Conservation (phyloP, 2,888 invertebrate genomes). For the Drosophila siamana region DNA sequence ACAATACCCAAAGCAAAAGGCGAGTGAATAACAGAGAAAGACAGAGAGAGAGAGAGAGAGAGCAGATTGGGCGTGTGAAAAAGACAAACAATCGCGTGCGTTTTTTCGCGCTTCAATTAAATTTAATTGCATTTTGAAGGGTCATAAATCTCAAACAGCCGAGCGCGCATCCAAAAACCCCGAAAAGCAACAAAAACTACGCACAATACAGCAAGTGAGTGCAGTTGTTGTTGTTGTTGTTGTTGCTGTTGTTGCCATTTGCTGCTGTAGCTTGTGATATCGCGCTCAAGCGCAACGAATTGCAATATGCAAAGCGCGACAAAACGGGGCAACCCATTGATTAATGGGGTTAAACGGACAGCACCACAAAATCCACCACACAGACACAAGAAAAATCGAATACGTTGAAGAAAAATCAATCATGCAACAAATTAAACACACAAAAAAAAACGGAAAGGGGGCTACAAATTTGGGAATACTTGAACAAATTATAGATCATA, state of each 20-base stretch:
- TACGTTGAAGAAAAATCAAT: constrained; percentile 56
- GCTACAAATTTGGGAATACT: constrained; percentile 28
- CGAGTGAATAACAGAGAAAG: too few species aligned
- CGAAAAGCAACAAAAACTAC: constrained; percentile 34
- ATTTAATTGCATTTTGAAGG: constrained; percentile 83
- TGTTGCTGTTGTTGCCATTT: constrained; percentile 21
- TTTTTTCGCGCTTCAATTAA: constrained; percentile 80
- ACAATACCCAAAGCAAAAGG: constrained; percentile 8
- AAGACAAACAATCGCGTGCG: constrained; percentile 55
- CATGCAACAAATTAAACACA: constrained; percentile 62
- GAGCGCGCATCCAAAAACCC: constrained; percentile 46
- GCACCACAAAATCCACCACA: constrained; percentile 18
- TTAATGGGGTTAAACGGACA: constrained; percentile 69
- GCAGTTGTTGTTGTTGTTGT: neutral
- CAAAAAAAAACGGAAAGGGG: neutral
- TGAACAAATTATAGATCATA: constrained; percentile 54
- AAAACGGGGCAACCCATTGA: constrained; percentile 56
- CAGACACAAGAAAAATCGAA: constrained; percentile 9
- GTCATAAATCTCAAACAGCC: constrained; percentile 79
- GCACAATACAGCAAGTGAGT: constrained; percentile 26
- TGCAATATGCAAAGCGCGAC: constrained; percentile 71
- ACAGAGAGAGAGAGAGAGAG: neutral
- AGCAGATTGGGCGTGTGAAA: constrained; percentile 57
- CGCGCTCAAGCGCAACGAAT: constrained; percentile 55
- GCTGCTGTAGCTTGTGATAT: constrained; percentile 22